Conservation (phyloP, 2,888 invertebrate species). For the Sipha maydis region DNA sequence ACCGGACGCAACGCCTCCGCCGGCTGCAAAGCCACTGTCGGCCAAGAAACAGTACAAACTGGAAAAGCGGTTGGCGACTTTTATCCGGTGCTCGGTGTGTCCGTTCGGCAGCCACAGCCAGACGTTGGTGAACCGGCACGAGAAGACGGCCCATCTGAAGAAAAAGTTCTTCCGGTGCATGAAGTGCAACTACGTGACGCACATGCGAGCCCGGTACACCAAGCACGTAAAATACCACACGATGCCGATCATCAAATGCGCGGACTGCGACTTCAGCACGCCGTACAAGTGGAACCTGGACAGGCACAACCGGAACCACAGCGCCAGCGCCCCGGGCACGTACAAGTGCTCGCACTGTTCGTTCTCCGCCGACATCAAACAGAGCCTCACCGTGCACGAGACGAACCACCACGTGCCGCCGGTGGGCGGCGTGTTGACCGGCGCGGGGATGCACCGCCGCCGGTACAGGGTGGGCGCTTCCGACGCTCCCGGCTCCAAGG, state of each 20-base stretch:
- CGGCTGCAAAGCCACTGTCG: conserved; percentile 29
- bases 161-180: conserved; percentile 85
- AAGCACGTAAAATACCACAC: conserved; percentile 94
- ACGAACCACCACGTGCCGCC: conserved; percentile 89
- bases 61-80: conserved; percentile 63
- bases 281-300: conserved; percentile 89
- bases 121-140: conserved; percentile 76
- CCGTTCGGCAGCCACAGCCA: conserved; percentile 76
- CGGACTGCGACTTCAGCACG: conserved; percentile 91
- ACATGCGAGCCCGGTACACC: conserved; percentile 87
- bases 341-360: conserved; percentile 88
- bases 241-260: conserved; percentile 94
- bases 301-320: conserved; percentile 90
- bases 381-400: conserved; percentile 90
- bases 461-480: conserved; percentile 81
- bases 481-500: conserved; percentile 69
- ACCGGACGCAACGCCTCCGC: neutral
- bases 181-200: conserved; percentile 91
- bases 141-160: conserved; percentile 81
- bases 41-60: conserved; percentile 69
- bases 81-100: conserved; percentile 73
- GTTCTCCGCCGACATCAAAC: conserved; percentile 91
- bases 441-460: conserved; percentile 67
- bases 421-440: conserved; percentile 72
- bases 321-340: conserved; percentile 78